Evolutionary conservation across 2,888 invertebrate species (phyloP).

Genomic region (Caenorhabditis sinica): DNA sequence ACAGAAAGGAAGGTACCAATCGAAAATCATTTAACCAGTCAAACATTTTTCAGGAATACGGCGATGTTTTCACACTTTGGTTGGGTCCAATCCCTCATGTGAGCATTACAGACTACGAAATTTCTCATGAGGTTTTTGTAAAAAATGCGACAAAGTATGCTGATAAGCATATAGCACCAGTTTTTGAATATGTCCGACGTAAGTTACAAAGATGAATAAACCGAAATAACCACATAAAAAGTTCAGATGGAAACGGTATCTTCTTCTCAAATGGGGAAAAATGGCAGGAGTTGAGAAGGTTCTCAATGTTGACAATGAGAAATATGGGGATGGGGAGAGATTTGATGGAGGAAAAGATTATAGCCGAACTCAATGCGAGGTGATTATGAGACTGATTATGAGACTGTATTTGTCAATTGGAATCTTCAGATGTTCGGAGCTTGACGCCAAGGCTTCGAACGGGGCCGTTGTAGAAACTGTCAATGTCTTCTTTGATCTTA

Average conservation of each 20-base stretch:
- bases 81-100: conserved; percentile 45
- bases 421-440: conserved; percentile 24
- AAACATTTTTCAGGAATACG: conserved; percentile 28
- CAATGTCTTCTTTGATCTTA: conserved; percentile 12
- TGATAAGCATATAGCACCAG: conserved; percentile 10
- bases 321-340: conserved; percentile 64
- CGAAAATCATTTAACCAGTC: too few species aligned
- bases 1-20: conserved; percentile 13
- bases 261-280: conserved; percentile 39
- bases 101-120: conserved; percentile 35
- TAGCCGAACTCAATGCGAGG: conserved; percentile 52
- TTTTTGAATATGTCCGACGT: conserved; percentile 22
- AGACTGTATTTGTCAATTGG: neutral
- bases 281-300: conserved; percentile 56
- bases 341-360: conserved; percentile 63
- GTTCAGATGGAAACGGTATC: conserved; percentile 54
- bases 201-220: neutral
- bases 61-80: conserved; percentile 50
- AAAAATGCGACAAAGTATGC: conserved; percentile 42
- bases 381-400: neutral
- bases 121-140: conserved; percentile 40
- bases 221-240: neutral
- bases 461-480: conserved; percentile 28
- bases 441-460: neutral
- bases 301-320: conserved; percentile 57